Base-by-base conservation (phyloP, 1,140 invertebrate genomes). In the Lordiphosa clarofinis region DNA sequence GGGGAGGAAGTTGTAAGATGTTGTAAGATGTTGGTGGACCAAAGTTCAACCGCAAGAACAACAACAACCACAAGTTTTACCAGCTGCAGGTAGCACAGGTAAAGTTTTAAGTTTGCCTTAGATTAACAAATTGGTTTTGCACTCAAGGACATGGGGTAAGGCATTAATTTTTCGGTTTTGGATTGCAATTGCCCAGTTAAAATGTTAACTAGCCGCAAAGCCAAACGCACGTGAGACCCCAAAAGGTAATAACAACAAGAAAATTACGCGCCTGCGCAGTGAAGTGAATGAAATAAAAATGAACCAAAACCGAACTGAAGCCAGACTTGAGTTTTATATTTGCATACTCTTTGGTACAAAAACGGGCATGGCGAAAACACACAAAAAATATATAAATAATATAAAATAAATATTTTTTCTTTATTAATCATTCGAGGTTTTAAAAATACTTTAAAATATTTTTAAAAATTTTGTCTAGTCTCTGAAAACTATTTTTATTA, bases 151-250 rank as follows among this genome's bases (percentile, higher is more conserved):
- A 75, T 60, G 52, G 44, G 52, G 44, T 40, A 73, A 59, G 73
- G 68, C 69, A 73, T 79, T 64, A 69, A 73, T 8, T 54, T 79
- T 79, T 46, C 19, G 59, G 63, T 75, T 75, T 63, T 64, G 72
- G 59, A 68, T 68, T 75, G 66, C 72, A 55, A 52, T 54, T 56
- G 59, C 71, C 57, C 63, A 44, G 60, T 54, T 59, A 61, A 64
- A 82, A 81, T 75, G 76, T 82, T 75, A 81, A 81, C 75, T 82
- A 82, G 76, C 53, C 69, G 55, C 67, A 54, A 58, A 35, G 19
- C 35, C 13, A 31, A 38, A 39, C 40, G 74, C 74, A 79, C 74
- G 69, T 73, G 74, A 70, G 73, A 63, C 63, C 56, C 56, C 31
- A 56, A 69, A 59, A 50, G 56, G n/a, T 8, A 61, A 52, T 56